Evolutionary conservation across 92 coral and sea anemone species (phyloP), one percentile per base, ranked within the genome.

Genomic region (Bergia sp.): DNA sequence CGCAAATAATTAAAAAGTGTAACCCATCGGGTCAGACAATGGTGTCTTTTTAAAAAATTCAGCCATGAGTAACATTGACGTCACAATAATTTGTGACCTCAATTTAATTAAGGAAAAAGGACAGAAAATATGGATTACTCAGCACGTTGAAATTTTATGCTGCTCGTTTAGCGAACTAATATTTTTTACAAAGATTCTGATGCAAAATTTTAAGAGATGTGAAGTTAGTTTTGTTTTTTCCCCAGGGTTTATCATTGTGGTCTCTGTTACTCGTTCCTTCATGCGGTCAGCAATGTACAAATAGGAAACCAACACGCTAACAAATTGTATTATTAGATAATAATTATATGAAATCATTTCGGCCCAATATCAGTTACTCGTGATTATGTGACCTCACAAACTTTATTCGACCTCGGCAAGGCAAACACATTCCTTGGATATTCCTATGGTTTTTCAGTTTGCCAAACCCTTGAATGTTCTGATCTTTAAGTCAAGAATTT

Each of bases 11-110:
- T 80, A 57, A 43, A 84, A 43, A 16, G 42, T 16, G 42, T 29
- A 45, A 41, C 61, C 16, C 21, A 61, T 29, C 71, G 2, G 42
- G 21, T 16, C 87, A 84, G 87, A 84, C 87, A 72, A 82, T 65
- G 76, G 66, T 4, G 75, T 47, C 38, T 41, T 84, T 44, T 43
- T 41, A 44, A 12, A 53, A 29, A 61, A 61, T 18, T 36, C 58
- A 12, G 39, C 76, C 77, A n/a, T 67, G 74, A 64, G 12, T 3
- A 47, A 20, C 40, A 21, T 20, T 45, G 58, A 67, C 57, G 79
- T 67, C 87, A 82, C 9, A 23, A 12, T 13, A 65, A 1, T 16
- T 43, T 65, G 43, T 67, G 65, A 44, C 86, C 58, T 67, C 23
- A 43, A 66, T 12, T 29, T 29, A 7, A 47, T 18, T n/a, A 10